Conservation (phyloP, 2,113 vertebrate genomes). For the Hirundichthys speculiger region DNA sequence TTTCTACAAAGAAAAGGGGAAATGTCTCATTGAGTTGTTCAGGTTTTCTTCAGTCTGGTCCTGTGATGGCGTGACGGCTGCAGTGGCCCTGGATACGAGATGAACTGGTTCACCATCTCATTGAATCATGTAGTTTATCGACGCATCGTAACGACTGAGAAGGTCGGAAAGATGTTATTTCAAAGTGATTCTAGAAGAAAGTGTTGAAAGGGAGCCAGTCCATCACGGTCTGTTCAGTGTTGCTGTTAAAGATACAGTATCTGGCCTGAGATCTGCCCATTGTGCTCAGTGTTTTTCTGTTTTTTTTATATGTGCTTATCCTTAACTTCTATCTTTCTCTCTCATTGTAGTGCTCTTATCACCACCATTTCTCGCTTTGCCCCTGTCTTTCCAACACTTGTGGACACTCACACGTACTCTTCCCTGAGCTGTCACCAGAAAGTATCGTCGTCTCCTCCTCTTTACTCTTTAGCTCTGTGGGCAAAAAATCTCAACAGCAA, state of each 20-base stretch:
- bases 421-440: background rate
- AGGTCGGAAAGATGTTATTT: background rate
- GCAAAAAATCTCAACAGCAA: background rate
- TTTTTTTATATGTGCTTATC: background rate
- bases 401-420: background rate
- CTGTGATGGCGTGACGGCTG: background rate
- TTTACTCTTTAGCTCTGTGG: conserved; percentile 6
- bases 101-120: background rate
- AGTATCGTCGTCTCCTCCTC: conserved; percentile 1
- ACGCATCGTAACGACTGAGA: too few relatives aligned
- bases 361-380: too few relatives aligned
- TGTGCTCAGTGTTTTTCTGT: background rate
- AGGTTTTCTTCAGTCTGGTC: background rate
- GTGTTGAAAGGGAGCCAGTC: background rate
- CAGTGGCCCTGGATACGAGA: background rate
- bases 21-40: conserved; percentile 7
- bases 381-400: too few relatives aligned
- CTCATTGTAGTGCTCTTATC: too few relatives aligned
- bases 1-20: background rate
- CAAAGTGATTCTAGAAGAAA: background rate
- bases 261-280: background rate
- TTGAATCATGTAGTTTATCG: too few relatives aligned
- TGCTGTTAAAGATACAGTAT: background rate
- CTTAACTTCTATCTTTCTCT: too few relatives aligned
- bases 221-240: background rate